Evolutionary conservation across 2,888 invertebrate species (phyloP), one percentile per base, ranked within the genome.

Genomic region (Margaritifera margaritifera): DNA sequence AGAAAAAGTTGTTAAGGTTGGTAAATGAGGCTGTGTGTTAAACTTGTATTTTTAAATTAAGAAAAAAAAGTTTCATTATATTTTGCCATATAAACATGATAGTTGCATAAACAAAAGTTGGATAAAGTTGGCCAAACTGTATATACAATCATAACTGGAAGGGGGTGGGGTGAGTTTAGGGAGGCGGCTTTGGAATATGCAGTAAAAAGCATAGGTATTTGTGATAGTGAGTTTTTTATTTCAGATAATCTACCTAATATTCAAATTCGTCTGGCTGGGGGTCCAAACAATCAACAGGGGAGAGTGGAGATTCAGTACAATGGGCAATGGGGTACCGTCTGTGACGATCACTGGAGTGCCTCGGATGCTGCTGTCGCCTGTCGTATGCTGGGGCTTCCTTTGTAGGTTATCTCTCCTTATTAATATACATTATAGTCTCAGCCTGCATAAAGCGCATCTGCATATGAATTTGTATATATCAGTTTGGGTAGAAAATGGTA

Each of bases 241-340:
- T 31, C 62, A 80, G 80, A 72, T 51, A 64, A 61, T 20, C 62
- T 69, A 31, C 75, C 77, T 31, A 58, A 42, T 24, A 67, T 81
- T 15, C 91, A 92, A 82, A 75, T 85, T 3, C 78, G 84, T 4
- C 73, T 87, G 22, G 80, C 77, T 18, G 80, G 77, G 4, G 83
- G 82, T 25, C 66, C 62, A 4, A 71, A 65, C 42, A 77, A 64
- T 20, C 62, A 70, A 15, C 74, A 71, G 42, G 84, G 84, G 18
- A 69, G 83, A n/a, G 79, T 84, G 5, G 82, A 83, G 61, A 68
- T 82, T 6, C 69, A 73, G 51, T 92, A 93, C 80, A 92, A 92
- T 70, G 93, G 93, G 5, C 59, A 55, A 18, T 83, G 83, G 84
- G 83, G 84, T 2, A 79, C 83, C 6, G 80, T 84, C 8, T 84